Conservation (phyloP, 2,113 vertebrate species). For the Pelecanus crispus region DNA sequence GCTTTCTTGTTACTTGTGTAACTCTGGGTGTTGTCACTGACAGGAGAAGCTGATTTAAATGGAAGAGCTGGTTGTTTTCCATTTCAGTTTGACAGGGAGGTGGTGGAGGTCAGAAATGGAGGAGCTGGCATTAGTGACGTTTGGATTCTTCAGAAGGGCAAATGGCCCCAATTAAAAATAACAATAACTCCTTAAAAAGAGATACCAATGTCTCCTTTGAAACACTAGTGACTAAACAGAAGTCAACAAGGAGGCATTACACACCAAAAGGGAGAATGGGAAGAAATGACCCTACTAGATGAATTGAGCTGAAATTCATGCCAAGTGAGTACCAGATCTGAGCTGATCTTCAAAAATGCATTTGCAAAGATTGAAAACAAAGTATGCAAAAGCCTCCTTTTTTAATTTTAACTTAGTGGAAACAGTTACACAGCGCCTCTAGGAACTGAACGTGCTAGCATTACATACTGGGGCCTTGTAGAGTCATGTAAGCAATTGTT, state of each 20-base stretch:
- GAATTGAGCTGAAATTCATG: not conserved
- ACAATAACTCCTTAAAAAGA: constrained; percentile 23
- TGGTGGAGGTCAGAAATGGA: constrained; percentile 11
- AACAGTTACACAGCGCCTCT: not conserved
- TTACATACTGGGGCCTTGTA: not conserved
- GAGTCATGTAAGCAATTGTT: not conserved
- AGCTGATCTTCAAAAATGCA: constrained; percentile 4
- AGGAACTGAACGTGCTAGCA: not conserved
- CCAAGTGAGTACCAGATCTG: not conserved
- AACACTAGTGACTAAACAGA: not conserved
- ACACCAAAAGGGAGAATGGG: not conserved
- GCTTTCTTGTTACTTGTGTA: not conserved
- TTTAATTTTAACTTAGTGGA: not conserved
- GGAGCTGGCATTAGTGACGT: not conserved
- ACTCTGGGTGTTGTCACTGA: constrained; percentile 16
- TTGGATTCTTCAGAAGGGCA: constrained; percentile 3
- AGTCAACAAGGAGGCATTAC: not conserved
- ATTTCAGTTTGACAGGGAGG: constrained; percentile 26
- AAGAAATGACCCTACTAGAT: not conserved
- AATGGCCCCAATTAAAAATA: constrained; percentile 51
- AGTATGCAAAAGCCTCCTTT: not conserved
- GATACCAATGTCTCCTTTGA: not conserved
- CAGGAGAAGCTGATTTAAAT: constrained; percentile 35
- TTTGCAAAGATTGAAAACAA: not conserved
- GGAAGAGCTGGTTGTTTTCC: constrained; percentile 35